Base-by-base conservation (phyloP, 2,113 vertebrate genomes). In the Anarrhichthys ocellatus region DNA sequence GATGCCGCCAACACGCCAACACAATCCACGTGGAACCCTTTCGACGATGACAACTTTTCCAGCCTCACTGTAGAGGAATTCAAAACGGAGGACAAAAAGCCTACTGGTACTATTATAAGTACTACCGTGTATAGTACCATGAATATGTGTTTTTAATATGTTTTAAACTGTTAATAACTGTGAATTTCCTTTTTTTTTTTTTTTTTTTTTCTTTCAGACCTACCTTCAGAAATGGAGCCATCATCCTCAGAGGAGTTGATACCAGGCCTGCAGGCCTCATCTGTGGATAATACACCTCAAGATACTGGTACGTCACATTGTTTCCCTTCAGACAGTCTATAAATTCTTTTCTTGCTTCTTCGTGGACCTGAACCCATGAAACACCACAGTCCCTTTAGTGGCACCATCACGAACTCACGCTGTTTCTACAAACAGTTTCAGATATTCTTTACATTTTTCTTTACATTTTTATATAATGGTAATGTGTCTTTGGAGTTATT, bases 31-130 rank as follows among this genome's bases (percentile, higher is more conserved):
- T 99, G 98, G 98, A 99, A 99, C 90, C 98, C 98, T 0, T 99
- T 99, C 8, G 98, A 97, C 9, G 97, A 99, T 8, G 97, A 99
- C 92, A 96, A 96, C 93, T 99, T 99, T 91, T 97, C 98, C 89
- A 97, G 96, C 87, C 96, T 99, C 56, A 94, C 96, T 2, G 96
- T 96, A 8, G 97, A 97, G 78, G 96, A 98, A 84, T 93, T 97
- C 78, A 96, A 96, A 36, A 94, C 97, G 78, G 97, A 98, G 85
- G 96, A 96, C 22, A 98, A 96, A 82, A 94, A 97, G 2, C 89
- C 94, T 15, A 94, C 96, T 1, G 97, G 98, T 99, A 93, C 14
- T 20, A 6, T 14, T 9, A 6, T 29, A 14, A 50, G 40, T 67
- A 27, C 14, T 14, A 38, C 62, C 22, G 0, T 71, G 24, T 29